phyloP scores from a whole-genome alignment of 1,140 invertebrate genomes.

The Drosophila sp. region DNA sequence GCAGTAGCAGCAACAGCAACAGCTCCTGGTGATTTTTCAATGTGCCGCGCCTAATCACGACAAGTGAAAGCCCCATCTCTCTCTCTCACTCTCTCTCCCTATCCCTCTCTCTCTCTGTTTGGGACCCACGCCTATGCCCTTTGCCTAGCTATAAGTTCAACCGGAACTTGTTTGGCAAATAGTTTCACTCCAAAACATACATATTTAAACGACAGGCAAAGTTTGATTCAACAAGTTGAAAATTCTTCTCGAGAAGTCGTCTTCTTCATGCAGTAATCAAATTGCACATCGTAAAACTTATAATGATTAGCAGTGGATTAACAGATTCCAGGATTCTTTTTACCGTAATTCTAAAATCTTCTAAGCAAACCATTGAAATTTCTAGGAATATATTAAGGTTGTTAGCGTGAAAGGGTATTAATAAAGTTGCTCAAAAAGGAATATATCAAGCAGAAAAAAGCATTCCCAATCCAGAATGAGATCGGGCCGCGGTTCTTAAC shows the following conservation, averaged over 20 bases:
- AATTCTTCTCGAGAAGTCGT: background rate
- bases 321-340: too few species aligned
- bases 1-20: background rate
- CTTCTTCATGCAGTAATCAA: background rate
- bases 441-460: too few species aligned
- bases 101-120: background rate
- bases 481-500: too few species aligned
- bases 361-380: too few species aligned
- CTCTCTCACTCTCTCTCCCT: too few species aligned
- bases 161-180: slow-evolving; percentile 13
- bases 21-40: slow-evolving; percentile 9
- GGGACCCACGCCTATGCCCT: background rate
- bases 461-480: too few species aligned
- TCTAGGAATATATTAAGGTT: too few species aligned
- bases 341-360: too few species aligned
- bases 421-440: too few species aligned
- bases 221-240: slow-evolving; percentile 12
- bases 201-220: slow-evolving; percentile 3
- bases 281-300: background rate
- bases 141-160: background rate
- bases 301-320: too few species aligned
- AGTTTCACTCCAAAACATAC: background rate
- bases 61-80: slow-evolving; percentile 2
- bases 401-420: too few species aligned
- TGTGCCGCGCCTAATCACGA: slow-evolving; percentile 16